Base-by-base conservation (phyloP, 2,888 invertebrate species). In the Miltochrista miniata region DNA sequence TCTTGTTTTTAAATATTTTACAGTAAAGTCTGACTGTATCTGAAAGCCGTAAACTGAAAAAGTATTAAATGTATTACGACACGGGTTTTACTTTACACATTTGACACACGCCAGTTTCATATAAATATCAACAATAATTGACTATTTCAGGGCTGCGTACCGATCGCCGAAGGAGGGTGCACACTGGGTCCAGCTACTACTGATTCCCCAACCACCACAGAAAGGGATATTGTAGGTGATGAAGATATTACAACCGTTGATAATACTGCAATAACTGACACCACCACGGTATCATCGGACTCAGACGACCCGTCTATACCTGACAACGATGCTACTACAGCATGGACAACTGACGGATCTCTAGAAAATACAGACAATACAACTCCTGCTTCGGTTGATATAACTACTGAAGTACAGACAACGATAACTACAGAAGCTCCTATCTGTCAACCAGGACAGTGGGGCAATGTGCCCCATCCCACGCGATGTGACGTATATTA, bases 141-240 rank as follows among this genome's bases (percentile, higher is more conserved):
- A n/a, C n/a, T n/a, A 11, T 48, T 48, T 14, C 15, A 48, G 48
- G 30, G 3, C 3, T 48, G 48, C 12, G 4, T 41, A n/a, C 14
- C 36, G 3, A 41, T 48, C 12, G 39, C 51, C 7, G 56, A 59
- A 33, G 64, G 63, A 14, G 70, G 70, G 0, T 70, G 70, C 30
- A 71, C 68, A 7, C 41, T 59, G 1, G 51, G 51, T 0, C 29
- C 35, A 34, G 42, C 45, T n/a, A n/a, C 45, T 5, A 30, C 30
- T 7, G 8, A 11, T 0, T 12, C 13, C 1, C 7, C 8, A 1
- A 29, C 30, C 5, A 30, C n/a, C 0, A 10, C 36, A n/a, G 33
- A 36, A 33, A 12, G 2, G 7, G 40, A 29, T 29, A 1, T 40
- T 8, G 7, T 12, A 4, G 11, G n/a, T 29, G 39, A 39, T 12